Evolutionary conservation across 2,113 vertebrate species (phyloP).

Genomic region (Chloropsis hardwickii): DNA sequence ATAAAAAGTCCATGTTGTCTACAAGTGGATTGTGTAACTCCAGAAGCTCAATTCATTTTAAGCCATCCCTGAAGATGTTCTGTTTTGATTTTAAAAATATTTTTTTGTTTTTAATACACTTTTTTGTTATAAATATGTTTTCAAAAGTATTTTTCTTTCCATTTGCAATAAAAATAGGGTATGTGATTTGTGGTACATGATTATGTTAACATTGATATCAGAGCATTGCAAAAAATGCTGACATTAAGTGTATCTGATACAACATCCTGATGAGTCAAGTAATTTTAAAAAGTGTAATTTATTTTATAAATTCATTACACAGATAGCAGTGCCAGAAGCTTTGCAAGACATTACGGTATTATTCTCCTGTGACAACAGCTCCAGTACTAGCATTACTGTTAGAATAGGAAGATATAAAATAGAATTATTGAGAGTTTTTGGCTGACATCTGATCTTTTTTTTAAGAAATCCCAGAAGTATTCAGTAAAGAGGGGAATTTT

Average conservation of each 20-base stretch:
- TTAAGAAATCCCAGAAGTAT: background rate
- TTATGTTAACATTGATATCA: background rate
- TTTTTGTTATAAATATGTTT: background rate
- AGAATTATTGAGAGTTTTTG: background rate
- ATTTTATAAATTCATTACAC: background rate
- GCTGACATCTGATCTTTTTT: background rate
- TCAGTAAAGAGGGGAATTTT: background rate
- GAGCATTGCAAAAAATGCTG: background rate
- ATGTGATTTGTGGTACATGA: background rate
- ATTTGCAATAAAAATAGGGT: background rate
- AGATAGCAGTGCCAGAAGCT: background rate
- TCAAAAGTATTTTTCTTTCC: background rate
- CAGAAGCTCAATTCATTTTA: background rate
- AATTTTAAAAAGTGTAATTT: background rate
- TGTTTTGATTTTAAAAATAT: background rate
- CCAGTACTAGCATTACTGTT: background rate
- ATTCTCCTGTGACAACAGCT: background rate
- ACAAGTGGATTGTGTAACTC: background rate
- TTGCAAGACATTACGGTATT: background rate
- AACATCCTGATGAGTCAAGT: background rate
- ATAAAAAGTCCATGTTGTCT: background rate
- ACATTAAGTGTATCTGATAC: background rate
- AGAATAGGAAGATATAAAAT: background rate
- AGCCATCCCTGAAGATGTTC: background rate
- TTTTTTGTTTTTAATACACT: background rate